phyloP scores from a whole-genome alignment of 2,113 vertebrate species.

The Thymallus thymallus region DNA sequence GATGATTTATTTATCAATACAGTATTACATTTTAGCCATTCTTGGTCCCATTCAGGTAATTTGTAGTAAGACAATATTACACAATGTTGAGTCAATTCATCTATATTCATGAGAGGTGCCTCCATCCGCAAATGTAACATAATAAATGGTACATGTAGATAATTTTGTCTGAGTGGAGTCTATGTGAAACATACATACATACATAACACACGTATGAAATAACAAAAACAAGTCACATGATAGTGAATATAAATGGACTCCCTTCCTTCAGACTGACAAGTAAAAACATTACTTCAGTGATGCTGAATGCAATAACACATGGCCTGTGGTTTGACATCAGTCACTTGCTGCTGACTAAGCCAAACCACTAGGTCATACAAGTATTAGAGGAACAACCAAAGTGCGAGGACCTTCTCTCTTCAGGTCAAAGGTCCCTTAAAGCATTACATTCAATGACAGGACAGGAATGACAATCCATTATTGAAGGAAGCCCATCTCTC shows the following conservation, averaged over 20 bases:
- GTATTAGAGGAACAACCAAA: slow-evolving; percentile 71
- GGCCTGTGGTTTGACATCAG: slow-evolving; percentile 86
- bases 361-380: slow-evolving; percentile 60
- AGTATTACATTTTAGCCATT: slow-evolving; percentile 14
- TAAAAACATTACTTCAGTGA: slow-evolving; percentile 90
- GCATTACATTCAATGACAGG: slow-evolving; percentile 40
- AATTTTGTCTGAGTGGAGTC: slow-evolving; percentile 69
- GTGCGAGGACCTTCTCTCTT: slow-evolving; percentile 68
- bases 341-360: slow-evolving; percentile 86
- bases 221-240: slow-evolving; percentile 81
- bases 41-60: neutral
- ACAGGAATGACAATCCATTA: slow-evolving; percentile 19
- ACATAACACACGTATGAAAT: slow-evolving; percentile 70
- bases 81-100: slow-evolving; percentile 35
- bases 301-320: slow-evolving; percentile 92
- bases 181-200: too few relatives aligned
- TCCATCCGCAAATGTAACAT: slow-evolving; percentile 51
- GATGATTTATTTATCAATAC: slow-evolving; percentile 2
- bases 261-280: slow-evolving; percentile 89
- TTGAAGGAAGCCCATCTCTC: slow-evolving; percentile 23
- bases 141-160: slow-evolving; percentile 68
- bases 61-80: slow-evolving; percentile 13
- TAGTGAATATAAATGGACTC: slow-evolving; percentile 69
- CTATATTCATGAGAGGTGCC: slow-evolving; percentile 31
- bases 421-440: slow-evolving; percentile 80